phyloP scores from a whole-genome alignment of 2,797 vertebrate species.

The Oceanodroma leucorhoa region DNA sequence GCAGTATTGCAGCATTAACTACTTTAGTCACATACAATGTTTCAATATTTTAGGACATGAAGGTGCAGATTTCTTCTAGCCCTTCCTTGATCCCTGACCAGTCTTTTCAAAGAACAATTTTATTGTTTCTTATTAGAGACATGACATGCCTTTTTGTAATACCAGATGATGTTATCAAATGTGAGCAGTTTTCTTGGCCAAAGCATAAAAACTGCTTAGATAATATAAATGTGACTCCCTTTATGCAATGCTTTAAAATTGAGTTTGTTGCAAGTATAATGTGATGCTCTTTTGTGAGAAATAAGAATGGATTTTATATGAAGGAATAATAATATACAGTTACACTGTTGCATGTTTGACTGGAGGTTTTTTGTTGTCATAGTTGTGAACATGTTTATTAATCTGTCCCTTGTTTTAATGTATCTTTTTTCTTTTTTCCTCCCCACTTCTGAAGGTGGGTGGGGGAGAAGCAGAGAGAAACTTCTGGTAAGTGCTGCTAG shows the following conservation, averaged over 20 bases:
- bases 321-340: not conserved
- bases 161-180: not conserved
- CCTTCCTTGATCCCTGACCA: not conserved
- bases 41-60: not conserved
- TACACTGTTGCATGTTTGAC: not conserved
- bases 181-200: not conserved
- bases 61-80: not conserved
- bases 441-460: not conserved
- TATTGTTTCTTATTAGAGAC: not conserved
- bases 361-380: not conserved
- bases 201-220: not conserved
- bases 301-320: not conserved
- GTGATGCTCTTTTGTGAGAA: not conserved
- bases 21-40: not conserved
- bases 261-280: not conserved
- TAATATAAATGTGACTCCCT: not conserved
- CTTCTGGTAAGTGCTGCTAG: not conserved
- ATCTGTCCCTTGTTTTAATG: not conserved
- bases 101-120: not conserved
- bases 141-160: not conserved
- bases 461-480: not conserved
- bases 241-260: not conserved
- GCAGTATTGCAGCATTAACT: not conserved
- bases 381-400: not conserved
- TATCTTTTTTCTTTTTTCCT: not conserved